These are phyloP conservation scores for Gila robusta DNA, from an alignment of 2,797 vertebrate species.

Conservation along the genomic window DNA sequence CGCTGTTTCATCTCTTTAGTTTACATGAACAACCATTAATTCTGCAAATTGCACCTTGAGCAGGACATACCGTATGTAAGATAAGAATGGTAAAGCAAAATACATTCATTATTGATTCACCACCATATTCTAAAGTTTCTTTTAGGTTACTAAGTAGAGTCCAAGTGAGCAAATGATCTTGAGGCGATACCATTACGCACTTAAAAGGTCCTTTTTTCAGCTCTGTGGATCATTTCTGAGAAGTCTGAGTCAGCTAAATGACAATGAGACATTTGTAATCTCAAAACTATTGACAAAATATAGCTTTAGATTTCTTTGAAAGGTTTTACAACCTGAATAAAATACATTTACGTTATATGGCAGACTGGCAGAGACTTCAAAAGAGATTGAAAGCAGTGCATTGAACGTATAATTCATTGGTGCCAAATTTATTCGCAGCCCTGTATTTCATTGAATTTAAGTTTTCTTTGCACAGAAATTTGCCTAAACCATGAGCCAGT, in stretches of 20 bases:
- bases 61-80: constrained; percentile 78
- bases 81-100: constrained; percentile 77
- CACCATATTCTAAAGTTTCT: constrained; percentile 82
- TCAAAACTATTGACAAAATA: constrained; percentile 30
- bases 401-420: neutral
- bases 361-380: neutral
- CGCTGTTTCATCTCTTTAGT: constrained; percentile 59
- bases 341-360: neutral
- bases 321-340: neutral
- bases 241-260: constrained; percentile 61
- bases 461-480: neutral
- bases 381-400: neutral
- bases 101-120: constrained; percentile 85
- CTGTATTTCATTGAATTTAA: neutral
- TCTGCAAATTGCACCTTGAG: constrained; percentile 69
- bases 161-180: constrained; percentile 69
- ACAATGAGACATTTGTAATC: constrained; percentile 61
- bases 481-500: neutral
- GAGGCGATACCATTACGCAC: constrained; percentile 73
- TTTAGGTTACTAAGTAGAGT: constrained; percentile 70
- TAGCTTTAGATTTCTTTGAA: constrained; percentile 7
- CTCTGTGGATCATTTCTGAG: constrained; percentile 67
- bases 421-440: neutral
- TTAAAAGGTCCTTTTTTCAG: constrained; percentile 70
- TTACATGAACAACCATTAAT: constrained; percentile 67